Percentiles rank a stretch among this genome's conserved stretches.
phyloP scores from a whole-genome alignment of 2,113 vertebrate genomes.

The Pedionomus torquatus region DNA sequence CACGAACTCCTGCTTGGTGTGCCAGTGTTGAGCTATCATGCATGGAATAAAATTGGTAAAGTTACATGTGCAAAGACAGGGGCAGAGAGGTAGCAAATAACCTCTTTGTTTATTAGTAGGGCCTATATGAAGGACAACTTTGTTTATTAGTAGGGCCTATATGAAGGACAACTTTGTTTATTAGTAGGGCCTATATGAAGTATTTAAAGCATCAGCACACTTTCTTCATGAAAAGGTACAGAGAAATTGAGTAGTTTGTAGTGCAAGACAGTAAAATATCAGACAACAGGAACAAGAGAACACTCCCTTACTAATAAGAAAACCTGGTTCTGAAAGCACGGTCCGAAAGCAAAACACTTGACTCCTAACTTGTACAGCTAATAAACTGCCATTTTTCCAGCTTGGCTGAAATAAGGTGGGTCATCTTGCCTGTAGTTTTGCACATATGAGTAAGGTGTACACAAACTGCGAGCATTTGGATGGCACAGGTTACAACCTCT shows the following conservation, averaged over 20 bases:
- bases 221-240: background rate
- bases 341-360: background rate
- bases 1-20: background rate
- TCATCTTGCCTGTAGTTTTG: background rate
- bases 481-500: background rate
- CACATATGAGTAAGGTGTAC: accelerated
- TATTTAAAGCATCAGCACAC: background rate
- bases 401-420: background rate
- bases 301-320: background rate
- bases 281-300: background rate
- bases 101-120: background rate
- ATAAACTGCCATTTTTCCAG: background rate
- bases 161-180: background rate
- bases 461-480: background rate
- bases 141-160: background rate
- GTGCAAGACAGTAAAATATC: no score
- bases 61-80: background rate
- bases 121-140: background rate
- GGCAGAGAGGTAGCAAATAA: background rate
- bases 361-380: background rate
- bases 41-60: background rate
- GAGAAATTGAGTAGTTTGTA: background rate
- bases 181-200: background rate
- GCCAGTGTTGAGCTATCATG: background rate
- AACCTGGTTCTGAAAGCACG: background rate